These are phyloP conservation scores for Rotaria magnacalcarata DNA, from an alignment of 2,888 invertebrate species.

Conservation along the genomic window DNA sequence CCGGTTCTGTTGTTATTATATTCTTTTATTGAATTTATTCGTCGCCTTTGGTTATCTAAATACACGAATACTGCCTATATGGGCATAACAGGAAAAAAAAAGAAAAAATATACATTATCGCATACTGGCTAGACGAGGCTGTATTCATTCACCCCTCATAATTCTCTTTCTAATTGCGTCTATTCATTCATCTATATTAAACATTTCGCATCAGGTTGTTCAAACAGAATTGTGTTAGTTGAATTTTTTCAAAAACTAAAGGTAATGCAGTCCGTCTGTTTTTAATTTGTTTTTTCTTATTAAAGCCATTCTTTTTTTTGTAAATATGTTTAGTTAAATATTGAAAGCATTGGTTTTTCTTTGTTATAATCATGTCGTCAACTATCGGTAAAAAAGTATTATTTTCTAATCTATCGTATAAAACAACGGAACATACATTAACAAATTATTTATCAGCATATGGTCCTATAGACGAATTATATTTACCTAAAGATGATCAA, in stretches of 20 bases:
- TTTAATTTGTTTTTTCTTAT: too few species aligned
- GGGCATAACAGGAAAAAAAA: neutral
- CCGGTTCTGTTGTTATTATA: neutral
- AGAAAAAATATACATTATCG: neutral
- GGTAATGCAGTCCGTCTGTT: neutral
- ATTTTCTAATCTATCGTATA: conserved; percentile 8
- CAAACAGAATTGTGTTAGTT: neutral
- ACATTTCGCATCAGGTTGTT: neutral
- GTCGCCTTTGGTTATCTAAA: neutral
- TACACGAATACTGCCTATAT: neutral
- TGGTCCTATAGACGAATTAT: neutral
- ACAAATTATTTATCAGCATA: neutral
- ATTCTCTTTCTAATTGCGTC: neutral
- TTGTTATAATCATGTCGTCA: neutral
- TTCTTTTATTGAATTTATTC: neutral
- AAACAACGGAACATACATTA: neutral
- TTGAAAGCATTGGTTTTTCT: neutral
- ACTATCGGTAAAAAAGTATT: neutral
- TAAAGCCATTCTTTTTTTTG: neutral
- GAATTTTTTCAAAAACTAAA: neutral
- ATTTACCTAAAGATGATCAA: conserved; percentile 30
- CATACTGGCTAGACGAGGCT: neutral
- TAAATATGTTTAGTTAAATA: neutral
- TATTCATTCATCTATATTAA: neutral
- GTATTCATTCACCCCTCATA: neutral